Evolutionary conservation across 2,888 invertebrate species (phyloP), one percentile per base, ranked within the genome.

Genomic region (Drosophila differens): DNA sequence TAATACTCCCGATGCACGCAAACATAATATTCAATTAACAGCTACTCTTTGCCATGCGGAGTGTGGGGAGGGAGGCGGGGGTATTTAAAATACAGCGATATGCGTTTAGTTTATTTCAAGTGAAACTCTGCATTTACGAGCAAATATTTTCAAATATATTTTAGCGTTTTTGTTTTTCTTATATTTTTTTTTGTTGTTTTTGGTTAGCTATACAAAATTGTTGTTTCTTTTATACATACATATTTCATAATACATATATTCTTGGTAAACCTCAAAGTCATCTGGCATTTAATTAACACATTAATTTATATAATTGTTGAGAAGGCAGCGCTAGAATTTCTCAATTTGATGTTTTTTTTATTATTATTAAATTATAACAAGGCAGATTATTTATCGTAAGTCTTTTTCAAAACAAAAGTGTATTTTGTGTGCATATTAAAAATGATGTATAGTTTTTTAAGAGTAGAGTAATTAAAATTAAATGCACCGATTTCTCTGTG

Each of bases 51-150:
- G 47, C 62, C 77, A 54, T 62, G 60, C 72, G 59, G 71, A 83
- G 74, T 82, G 83, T 78, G 78, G n/a, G 37, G n/a, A 16, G 16
- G 16, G 9, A 16, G 47, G 44, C 64, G 25, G 69, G 54, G 55
- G 91, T 88, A 88, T 88, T 88, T 89, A 83, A 76, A 88, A 90
- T 88, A 88, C 91, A 89, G 79, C 88, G 91, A 88, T 88, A 88
- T 88, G 91, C 89, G 74, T 89, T 90, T 76, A 74, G 76, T 79
- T 70, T 54, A 76, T 73, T 86, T 80, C 67, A 74, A 73, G 57
- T 74, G 77, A 77, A 77, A 80, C 76, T 79, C 79, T 74, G 81
- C 69, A 77, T 41, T 63, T 54, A 62, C 70, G 62, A 75, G 75
- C 74, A 75, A 63, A 63, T 67, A 54, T 64, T 44, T 66, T 65